phyloP scores from a whole-genome alignment of 2,113 vertebrate genomes.

The Odocoileus hemionus region DNA sequence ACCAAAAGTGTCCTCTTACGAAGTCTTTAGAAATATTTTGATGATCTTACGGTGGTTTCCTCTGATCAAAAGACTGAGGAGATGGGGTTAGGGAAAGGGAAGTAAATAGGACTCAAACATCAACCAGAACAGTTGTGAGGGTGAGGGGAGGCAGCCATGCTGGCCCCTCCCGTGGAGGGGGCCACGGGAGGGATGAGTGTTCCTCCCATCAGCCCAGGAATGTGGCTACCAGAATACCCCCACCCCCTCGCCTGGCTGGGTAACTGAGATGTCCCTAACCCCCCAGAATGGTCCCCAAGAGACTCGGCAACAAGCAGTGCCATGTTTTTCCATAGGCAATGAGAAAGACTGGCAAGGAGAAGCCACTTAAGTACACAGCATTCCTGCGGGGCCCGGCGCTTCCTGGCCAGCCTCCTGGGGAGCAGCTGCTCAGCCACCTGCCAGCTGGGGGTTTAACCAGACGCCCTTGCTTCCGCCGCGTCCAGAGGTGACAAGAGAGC shows the following conservation, averaged over 20 bases:
- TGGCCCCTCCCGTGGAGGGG: rapidly evolving
- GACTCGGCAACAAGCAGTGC: not conserved
- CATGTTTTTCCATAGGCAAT: not conserved
- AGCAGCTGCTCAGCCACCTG: slow-evolving; percentile 34
- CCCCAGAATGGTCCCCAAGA: not conserved
- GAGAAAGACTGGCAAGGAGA: not conserved
- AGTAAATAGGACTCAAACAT: not conserved
- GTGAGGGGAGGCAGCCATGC: not conserved
- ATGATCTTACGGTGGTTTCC: not conserved
- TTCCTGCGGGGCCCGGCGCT: not conserved
- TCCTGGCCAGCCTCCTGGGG: not conserved
- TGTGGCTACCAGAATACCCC: not conserved
- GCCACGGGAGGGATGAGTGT: rapidly evolving
- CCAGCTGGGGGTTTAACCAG: slow-evolving; percentile 45
- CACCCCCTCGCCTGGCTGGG: not conserved
- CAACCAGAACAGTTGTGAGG: not conserved
- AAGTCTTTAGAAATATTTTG: slow-evolving; percentile 14
- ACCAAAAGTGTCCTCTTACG: not conserved
- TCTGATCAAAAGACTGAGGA: not conserved
- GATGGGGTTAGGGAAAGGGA: not conserved
- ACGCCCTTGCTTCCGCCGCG: not conserved
- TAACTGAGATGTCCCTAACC: not conserved
- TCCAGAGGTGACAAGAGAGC: not conserved
- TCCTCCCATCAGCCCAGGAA: not conserved
- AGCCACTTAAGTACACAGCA: not conserved